Evolutionary conservation across 1,140 invertebrate species (phyloP), one percentile per base, ranked within the genome.

Genomic region (Chironomus tepperi): DNA sequence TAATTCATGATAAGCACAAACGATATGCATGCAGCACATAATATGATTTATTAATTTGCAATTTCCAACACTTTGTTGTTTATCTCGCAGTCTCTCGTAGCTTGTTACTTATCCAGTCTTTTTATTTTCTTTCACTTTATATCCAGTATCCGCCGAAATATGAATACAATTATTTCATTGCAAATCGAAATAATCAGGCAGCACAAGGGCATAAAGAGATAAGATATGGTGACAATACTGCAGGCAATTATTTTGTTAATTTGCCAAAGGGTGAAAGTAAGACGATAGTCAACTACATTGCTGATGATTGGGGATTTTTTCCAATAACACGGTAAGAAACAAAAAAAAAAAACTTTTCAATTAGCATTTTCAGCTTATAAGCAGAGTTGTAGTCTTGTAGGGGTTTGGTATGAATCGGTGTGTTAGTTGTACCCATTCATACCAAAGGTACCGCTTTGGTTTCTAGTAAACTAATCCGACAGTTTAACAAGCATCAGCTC

Each of bases 261-360:
- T 74, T 84, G 74, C 83, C 83, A 73, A 78, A 84, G 10, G 79
- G 83, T 83, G 75, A 77, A 42, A 43, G 57, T 42, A 64, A 82
- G 24, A 86, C 84, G 79, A 80, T 84, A 47, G 88, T 89, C 3
- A 83, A 85, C 74, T 89, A 89, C 79, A 80, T 86, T 73, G 86
- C 86, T 1, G 86, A 89, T 76, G 85, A 86, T 77, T 87, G 85
- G 84, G 87, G 88, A 42, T 88, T 88, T 80, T 87, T 89, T 83
- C 86, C 88, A 16, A 81, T 87, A 5, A 84, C 87, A 19, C 84
- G 85, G 74, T 86, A 88, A 77, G 76, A 43, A 80, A 34, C 1
- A 34, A 34, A 34, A 34, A 80, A 34, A 34, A 34, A 34, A 34
- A 34, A 34, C 24, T 34, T 34, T 34, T 34, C 24, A 34, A 34